phyloP scores from a whole-genome alignment of 2,113 vertebrate genomes.

The Phalacrocorax carbo region DNA sequence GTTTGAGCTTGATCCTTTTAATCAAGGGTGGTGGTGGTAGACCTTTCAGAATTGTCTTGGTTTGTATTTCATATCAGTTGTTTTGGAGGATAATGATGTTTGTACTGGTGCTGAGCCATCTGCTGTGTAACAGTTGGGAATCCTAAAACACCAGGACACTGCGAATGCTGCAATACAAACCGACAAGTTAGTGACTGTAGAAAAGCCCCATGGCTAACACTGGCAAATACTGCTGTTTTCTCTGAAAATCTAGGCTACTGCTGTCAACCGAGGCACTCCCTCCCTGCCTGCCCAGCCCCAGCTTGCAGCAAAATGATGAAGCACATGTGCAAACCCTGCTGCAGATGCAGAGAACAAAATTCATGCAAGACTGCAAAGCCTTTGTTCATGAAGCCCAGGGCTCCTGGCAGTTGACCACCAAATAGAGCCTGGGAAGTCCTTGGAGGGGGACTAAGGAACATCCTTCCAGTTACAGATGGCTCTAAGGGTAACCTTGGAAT shows the following conservation, averaged over 20 bases:
- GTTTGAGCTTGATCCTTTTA: neutral
- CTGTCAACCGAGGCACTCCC: neutral
- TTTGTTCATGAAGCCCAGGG: neutral
- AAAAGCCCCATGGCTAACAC: neutral
- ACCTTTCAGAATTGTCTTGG: neutral
- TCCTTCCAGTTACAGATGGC: neutral
- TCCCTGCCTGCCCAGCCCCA: neutral
- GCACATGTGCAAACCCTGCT: neutral
- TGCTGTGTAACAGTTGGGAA: neutral
- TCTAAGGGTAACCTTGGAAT: neutral
- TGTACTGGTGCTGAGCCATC: neutral
- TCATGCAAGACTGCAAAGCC: neutral
- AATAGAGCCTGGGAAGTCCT: neutral
- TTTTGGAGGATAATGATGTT: neutral
- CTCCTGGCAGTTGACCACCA: neutral
- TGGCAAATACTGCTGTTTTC: neutral
- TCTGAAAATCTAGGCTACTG: neutral
- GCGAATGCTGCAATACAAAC: conserved; percentile 63
- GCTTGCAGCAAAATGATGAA: neutral
- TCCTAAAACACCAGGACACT: conserved; percentile 41
- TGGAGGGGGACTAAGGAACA: neutral
- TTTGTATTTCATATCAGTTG: neutral
- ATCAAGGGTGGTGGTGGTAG: neutral
- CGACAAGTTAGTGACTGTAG: neutral
- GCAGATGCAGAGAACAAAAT: neutral